Evolutionary conservation across 2,113 vertebrate species (phyloP).

Genomic region (Sterrhoptilus dennistouni): DNA sequence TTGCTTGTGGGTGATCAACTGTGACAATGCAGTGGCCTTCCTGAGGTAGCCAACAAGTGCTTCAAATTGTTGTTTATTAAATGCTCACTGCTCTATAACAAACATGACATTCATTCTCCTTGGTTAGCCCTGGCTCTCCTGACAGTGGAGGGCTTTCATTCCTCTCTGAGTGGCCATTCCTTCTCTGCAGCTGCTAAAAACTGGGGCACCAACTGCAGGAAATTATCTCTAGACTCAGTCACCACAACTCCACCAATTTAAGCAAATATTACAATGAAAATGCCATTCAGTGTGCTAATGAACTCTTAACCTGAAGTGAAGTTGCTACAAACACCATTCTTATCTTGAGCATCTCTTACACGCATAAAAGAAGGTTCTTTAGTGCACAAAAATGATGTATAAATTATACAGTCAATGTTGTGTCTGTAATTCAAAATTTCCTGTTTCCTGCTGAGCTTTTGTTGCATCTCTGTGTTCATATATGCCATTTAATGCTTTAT

Average conservation of each 20-base stretch:
- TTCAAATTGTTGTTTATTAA: neutral
- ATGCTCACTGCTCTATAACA: neutral
- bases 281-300: neutral
- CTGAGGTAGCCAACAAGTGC: neutral
- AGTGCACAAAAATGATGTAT: neutral
- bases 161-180: neutral
- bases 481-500: neutral
- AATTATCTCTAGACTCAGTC: neutral
- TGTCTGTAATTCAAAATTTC: neutral
- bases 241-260: neutral
- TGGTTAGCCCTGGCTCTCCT: neutral
- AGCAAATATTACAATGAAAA: neutral
- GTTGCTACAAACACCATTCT: neutral
- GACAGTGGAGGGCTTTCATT: neutral
- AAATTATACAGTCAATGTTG: neutral
- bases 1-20: neutral
- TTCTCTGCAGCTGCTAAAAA: neutral
- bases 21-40: neutral
- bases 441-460: neutral
- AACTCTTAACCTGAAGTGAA: neutral
- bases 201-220: neutral
- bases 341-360: neutral
- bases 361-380: neutral
- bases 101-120: neutral
- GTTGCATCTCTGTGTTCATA: neutral